phyloP scores from a whole-genome alignment of 2,888 invertebrate genomes.

The Drosophila melanosoma region DNA sequence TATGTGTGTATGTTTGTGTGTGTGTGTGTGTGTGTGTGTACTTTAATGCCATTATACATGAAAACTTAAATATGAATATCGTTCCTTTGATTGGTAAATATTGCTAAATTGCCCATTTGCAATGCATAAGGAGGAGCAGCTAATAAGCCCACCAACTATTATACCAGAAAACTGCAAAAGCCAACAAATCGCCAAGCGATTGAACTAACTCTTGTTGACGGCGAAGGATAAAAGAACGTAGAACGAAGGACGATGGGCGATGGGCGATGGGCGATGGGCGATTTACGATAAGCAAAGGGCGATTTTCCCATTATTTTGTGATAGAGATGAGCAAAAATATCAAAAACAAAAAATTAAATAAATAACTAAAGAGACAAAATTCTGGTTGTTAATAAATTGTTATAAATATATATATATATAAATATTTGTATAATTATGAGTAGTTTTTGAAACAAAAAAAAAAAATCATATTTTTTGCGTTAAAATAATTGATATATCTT shows the following conservation, averaged over 20 bases:
- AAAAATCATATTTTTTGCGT: too few species aligned
- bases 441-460: too few species aligned
- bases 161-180: constrained; percentile 47
- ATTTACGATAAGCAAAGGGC: not conserved
- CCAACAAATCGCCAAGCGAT: constrained; percentile 65
- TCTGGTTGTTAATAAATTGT: too few species aligned
- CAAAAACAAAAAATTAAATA: not conserved
- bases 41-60: constrained; percentile 17
- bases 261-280: not conserved
- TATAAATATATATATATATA: not conserved
- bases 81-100: constrained; percentile 67
- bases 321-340: constrained; percentile 31
- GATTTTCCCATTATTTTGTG: constrained; percentile 4
- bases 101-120: constrained; percentile 66
- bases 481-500: too few species aligned
- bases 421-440: too few species aligned
- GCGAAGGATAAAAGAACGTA: not conserved
- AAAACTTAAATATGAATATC: constrained; percentile 73
- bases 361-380: not conserved
- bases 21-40: not conserved
- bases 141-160: constrained; percentile 61
- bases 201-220: constrained; percentile 48
- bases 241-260: not conserved
- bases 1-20: constrained; percentile 1
- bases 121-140: constrained; percentile 55